These are phyloP conservation scores for Mycetomoellerius zeteki DNA, from an alignment of 1,140 invertebrate species.

Conservation along the genomic window DNA sequence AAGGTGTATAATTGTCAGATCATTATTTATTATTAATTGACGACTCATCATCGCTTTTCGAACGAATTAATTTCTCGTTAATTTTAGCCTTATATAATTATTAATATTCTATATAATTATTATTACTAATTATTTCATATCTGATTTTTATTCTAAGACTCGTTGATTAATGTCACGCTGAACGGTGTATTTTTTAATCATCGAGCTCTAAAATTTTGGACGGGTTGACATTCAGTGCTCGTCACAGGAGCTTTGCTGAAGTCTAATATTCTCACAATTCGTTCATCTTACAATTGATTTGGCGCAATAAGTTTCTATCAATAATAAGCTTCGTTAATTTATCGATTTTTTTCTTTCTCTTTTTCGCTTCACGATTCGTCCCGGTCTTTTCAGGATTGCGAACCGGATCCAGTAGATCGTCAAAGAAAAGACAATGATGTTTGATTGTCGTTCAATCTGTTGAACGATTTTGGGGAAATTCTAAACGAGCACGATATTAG, in stretches of 20 bases:
- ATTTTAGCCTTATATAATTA: background rate
- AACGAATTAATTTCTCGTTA: background rate
- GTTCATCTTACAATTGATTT: background rate
- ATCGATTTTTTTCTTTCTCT: background rate
- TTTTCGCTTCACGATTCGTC: constrained; percentile 27
- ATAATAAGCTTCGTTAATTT: background rate
- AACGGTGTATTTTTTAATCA: constrained; percentile 12
- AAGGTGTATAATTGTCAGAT: background rate
- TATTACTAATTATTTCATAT: background rate
- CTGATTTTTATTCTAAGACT: background rate
- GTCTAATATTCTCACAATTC: background rate
- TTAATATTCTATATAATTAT: no score
- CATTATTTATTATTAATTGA: background rate
- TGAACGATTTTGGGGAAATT: background rate
- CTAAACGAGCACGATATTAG: constrained; percentile 40
- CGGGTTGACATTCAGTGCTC: background rate
- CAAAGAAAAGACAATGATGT: constrained; percentile 1
- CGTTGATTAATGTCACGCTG: constrained; percentile 1
- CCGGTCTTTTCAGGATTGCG: constrained; percentile 49
- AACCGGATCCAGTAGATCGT: constrained; percentile 38
- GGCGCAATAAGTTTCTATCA: background rate
- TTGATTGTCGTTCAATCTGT: constrained; percentile 9
- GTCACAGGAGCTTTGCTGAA: background rate
- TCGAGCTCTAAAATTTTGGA: background rate
- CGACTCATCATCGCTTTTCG: no score